Percentiles rank a stretch among this genome's conserved stretches.
phyloP scores from a whole-genome alignment of 1,140 invertebrate genomes.

The Achroia grisella region DNA sequence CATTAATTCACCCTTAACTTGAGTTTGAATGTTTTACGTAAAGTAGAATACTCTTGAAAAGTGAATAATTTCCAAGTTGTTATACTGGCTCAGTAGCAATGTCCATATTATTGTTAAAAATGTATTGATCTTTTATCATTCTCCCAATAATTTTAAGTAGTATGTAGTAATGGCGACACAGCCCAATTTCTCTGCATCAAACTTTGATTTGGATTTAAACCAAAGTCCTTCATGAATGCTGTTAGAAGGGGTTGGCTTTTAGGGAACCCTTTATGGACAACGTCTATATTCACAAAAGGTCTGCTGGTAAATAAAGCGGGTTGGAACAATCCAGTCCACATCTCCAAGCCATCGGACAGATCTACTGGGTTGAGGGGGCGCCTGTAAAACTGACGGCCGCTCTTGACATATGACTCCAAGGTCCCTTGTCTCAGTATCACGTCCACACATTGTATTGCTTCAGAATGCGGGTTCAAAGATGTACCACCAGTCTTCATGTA shows the following conservation, averaged over 20 bases:
- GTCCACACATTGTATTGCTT: conserved; percentile 85
- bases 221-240: conserved; percentile 37
- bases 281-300: conserved; percentile 85
- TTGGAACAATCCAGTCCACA: conserved; percentile 84
- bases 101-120: no score
- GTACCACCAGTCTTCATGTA: conserved; percentile 45
- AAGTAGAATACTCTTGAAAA: no score
- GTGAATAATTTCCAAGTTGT: no score
- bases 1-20: no score
- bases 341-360: conserved; percentile 78
- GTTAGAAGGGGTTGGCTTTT: conserved; percentile 64
- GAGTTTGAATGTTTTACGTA: no score
- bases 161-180: conserved; percentile 29
- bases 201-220: conserved; percentile 19
- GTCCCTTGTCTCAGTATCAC: conserved; percentile 83
- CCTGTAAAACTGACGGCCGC: conserved; percentile 75
- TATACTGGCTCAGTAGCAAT: no score
- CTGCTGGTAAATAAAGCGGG: conserved; percentile 82
- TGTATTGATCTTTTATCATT: no score
- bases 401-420: conserved; percentile 57
- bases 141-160: no score
- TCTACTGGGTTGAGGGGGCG: conserved; percentile 49
- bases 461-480: conserved; percentile 73
- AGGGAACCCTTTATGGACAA: conserved; percentile 81
- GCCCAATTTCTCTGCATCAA: conserved; percentile 28